A percentile compares a stretch with the other conserved stretches of the same genome.
Evolutionary conservation across 2,797 vertebrate genomes (phyloP).

Genomic region (Vespertilio murinus): DNA sequence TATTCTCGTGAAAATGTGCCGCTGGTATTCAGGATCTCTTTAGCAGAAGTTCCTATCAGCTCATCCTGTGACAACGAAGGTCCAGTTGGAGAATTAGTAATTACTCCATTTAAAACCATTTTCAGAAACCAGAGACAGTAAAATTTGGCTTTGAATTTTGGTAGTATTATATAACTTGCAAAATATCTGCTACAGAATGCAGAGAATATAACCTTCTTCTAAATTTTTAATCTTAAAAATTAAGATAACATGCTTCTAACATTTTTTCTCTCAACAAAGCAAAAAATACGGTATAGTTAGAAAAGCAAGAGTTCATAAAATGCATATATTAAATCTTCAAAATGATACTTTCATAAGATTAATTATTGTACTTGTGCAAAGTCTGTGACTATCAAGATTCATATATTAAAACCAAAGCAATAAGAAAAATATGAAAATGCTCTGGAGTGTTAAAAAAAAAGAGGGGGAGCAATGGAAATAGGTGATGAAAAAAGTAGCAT

Average conservation of each 20-base stretch:
- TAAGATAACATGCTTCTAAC: not conserved
- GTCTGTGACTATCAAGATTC: not conserved
- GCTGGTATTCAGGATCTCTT: constrained; percentile 2
- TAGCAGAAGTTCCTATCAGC: not conserved
- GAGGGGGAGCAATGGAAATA: not conserved
- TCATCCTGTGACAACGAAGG: not conserved
- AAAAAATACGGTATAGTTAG: not conserved
- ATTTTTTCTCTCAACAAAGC: constrained; percentile 11
- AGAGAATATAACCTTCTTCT: not conserved
- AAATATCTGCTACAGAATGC: constrained; percentile 10
- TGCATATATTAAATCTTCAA: constrained; percentile 23
- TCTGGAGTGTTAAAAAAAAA: not conserved
- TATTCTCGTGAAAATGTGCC: constrained; percentile 26
- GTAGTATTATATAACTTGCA: not conserved
- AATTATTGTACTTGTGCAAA: constrained; percentile 30
- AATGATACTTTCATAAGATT: constrained; percentile 46
- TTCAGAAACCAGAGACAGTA: constrained; percentile 48
- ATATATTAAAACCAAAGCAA: not conserved
- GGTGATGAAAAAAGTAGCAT: not conserved
- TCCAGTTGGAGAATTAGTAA: not conserved
- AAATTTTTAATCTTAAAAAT: constrained; percentile 7
- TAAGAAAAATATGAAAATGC: not conserved
- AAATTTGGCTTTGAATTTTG: constrained; percentile 23
- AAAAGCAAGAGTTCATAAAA: constrained; percentile 19
- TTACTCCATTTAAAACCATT: constrained; percentile 14